Evolutionary conservation across 1,140 invertebrate species (phyloP), one percentile per base, ranked within the genome.

Genomic region (Drosophila littoralis): DNA sequence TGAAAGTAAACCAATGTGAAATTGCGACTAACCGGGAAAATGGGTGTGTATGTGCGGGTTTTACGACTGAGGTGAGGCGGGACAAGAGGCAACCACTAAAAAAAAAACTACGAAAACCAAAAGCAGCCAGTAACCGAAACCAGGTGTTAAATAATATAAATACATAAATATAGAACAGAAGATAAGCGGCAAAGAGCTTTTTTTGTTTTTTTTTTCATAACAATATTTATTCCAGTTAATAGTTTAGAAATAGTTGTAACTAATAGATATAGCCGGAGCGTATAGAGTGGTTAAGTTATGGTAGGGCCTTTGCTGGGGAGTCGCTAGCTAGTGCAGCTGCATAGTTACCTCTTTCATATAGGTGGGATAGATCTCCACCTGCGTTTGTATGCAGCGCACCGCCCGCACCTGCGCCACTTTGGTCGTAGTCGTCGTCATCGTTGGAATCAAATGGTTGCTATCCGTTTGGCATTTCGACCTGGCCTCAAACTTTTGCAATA

Each of bases 291-390:
- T 59, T 52, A 52, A 66, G 48, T 36, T 57, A 36, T 58, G 54
- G 32, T 59, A 52, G 54, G 46, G 46, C 36, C 54, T 71, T 81
- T 48, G 46, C 38, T 51, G 42, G 66, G 69, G 51, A 65, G 51
- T 51, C 38, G 58, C 46, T 72, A 68, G 77, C 85, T 86, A 89
- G 57, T 75, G 81, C 68, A 91, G 79, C 72, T 77, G 75, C 67
- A 92, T 91, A 88, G 84, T 92, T 92, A 92, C 91, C 91, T 92
- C 91, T 90, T 91, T 92, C 54, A 63, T 91, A 50, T 90, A 92
- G 51, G 82, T 91, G 61, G 91, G 91, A 76, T 77, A 91, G 28
- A 92, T 91, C 75, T 92, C 91, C 51, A 92, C 79, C 46, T 88
- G 81, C 12, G 90, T 92, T 65, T 91, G 81, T 48, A 92, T 92